Evolutionary conservation across 2,888 invertebrate genomes (phyloP).

Genomic region (Lacanobia oleracea): DNA sequence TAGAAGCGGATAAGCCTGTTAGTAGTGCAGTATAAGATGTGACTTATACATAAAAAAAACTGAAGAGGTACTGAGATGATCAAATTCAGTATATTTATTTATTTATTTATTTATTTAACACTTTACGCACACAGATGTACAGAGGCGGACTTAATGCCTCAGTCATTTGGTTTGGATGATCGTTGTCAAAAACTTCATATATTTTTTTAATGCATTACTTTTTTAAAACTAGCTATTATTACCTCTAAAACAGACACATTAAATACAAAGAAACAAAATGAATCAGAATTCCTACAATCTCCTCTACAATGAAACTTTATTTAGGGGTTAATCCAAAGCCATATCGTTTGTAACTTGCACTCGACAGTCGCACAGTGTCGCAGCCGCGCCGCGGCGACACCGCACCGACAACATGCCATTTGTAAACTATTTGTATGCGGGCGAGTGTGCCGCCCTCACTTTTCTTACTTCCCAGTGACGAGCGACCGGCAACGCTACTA

Average conservation of each 20-base stretch:
- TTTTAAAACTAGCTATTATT: not conserved
- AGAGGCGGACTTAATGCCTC: no score
- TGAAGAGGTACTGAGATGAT: not conserved
- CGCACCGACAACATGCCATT: constrained; percentile 83
- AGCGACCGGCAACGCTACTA: constrained; percentile 74
- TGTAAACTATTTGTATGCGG: constrained; percentile 91
- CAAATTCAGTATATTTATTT: not conserved
- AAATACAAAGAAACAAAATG: constrained; percentile 36
- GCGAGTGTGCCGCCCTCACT: constrained; percentile 83
- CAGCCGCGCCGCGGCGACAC: constrained; percentile 70
- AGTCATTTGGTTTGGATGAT: not conserved
- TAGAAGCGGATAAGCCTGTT: not conserved
- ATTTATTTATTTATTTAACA: no score
- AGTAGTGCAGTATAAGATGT: not conserved
- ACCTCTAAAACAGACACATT: constrained; percentile 5
- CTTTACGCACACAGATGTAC: no score
- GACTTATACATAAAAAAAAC: not conserved
- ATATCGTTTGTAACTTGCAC: constrained; percentile 59
- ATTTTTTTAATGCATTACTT: not conserved
- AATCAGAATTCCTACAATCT: constrained; percentile 47
- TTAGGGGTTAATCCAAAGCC: constrained; percentile 44
- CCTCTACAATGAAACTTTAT: constrained; percentile 49
- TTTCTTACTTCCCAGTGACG: constrained; percentile 88
- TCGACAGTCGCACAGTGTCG: constrained; percentile 50
- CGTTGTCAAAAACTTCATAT: not conserved